Evolutionary conservation across 2,888 invertebrate genomes (phyloP), one percentile per base, ranked within the genome.

Genomic region (Corbicula japonica): DNA sequence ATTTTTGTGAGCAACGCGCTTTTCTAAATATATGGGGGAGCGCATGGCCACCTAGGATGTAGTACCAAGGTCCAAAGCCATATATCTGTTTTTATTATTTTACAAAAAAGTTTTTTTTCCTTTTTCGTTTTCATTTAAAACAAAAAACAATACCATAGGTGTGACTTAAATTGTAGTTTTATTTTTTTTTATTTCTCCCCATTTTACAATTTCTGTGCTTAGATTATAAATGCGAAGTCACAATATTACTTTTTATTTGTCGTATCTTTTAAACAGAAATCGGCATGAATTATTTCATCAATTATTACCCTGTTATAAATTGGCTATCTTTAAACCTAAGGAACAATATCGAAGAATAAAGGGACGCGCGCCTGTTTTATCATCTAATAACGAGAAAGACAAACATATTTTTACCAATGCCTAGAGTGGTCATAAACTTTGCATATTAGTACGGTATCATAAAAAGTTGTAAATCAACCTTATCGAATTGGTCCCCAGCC

Each of bases 381-480:
- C 76, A 73, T 70, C 80, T 74, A 73, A 76, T 80, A 80, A 73
- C 76, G 10, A 48, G 69, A 68, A 80, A 80, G 60, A 73, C 69
- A 73, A 80, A 80, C 76, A 76, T 73, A 52, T 73, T 76, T 73
- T 80, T 76, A 76, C 69, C 80, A 74, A 76, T 70, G 80, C 63
- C 70, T 68, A 75, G 63, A 78, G 76, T 73, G 69, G 46, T 62
- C 63, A 76, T 77, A 79, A 83, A 83, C 65, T 74, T 79, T 80
- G 74, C 79, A 80, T 80, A 83, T 83, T 74, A 76, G 83, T 79
- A 65, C 54, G 76, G 76, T 80, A 74, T 80, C 76, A 83, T 79
- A 83, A 83, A 82, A 61, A 54, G 60, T 63, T 71, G 65, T 76
- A 79, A 83, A 83, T 71, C 79, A 71, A 70, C 54, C 74, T 83